phyloP scores from a whole-genome alignment of 1,140 invertebrate species.

The Galleria mellonella region DNA sequence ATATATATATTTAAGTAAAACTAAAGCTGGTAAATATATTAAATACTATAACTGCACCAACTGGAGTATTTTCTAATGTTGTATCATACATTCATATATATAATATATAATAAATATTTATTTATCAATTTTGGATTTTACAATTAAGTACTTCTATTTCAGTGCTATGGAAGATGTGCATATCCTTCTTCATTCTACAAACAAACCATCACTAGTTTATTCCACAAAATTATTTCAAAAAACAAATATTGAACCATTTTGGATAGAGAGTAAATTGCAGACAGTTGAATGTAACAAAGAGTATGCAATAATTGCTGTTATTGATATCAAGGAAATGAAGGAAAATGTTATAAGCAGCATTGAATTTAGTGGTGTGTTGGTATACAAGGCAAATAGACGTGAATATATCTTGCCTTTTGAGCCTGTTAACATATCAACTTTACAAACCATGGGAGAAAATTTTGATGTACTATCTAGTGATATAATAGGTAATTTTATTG shows the following conservation, averaged over 20 bases:
- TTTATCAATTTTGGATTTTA: too few relatives aligned
- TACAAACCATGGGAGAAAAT: conserved; percentile 28
- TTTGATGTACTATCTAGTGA: conserved; percentile 37
- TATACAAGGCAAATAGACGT: conserved; percentile 25
- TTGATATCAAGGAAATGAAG: conserved; percentile 37
- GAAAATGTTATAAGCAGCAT: conserved; percentile 22
- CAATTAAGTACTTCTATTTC: too few relatives aligned
- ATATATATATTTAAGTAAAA: too few relatives aligned
- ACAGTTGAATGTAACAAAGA: conserved; percentile 11
- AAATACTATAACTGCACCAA: too few relatives aligned
- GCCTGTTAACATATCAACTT: conserved; percentile 27
- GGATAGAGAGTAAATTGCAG: conserved; percentile 26
- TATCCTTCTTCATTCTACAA: conserved; percentile 29
- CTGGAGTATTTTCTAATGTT: too few relatives aligned
- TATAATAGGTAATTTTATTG: conserved; percentile 19
- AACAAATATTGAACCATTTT: conserved; percentile 21
- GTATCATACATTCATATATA: too few relatives aligned
- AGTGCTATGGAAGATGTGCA: conserved; percentile 37
- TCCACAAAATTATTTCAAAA: conserved; percentile 39
- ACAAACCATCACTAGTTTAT: conserved; percentile 28
- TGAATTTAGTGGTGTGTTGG: conserved; percentile 35
- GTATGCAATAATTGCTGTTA: conserved; percentile 21
- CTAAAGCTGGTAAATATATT: too few relatives aligned
- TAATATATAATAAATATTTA: too few relatives aligned
- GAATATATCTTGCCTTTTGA: conserved; percentile 36